Base-by-base conservation (phyloP, 2,797 vertebrate genomes). In the Sebastes matsubarae region DNA sequence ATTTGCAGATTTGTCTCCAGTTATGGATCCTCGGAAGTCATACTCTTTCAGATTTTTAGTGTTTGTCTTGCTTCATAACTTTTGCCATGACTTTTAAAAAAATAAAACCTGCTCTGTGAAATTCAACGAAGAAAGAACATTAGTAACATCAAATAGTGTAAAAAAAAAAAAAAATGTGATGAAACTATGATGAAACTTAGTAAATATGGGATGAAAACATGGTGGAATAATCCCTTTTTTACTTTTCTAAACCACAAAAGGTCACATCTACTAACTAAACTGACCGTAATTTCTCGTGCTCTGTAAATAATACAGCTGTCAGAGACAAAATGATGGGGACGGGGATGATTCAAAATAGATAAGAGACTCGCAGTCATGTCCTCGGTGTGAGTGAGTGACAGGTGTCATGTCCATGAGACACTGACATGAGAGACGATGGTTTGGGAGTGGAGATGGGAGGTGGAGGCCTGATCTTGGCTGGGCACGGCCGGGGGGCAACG, bases 321-420 rank as follows among this genome's bases (percentile, higher is more conserved):
- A 88, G 65, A 82, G 80, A 90, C 71, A 70, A 87, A 86, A 86
- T 81, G 79, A 89, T 87, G 79, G 89, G 91, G 89, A 94, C 90
- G 83, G 81, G 84, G 87, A 80, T 92, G 91, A 94, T 81, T 83
- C 55, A 91, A 89, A 92, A 87, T 91, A 77, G 95, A 97, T 95
- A 95, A 95, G 95, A 95, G 96, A 96, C 95, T 38, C 13, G 94
- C 96, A 92, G 95, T 94, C 92, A 92, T 95, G 95, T 96, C 94
- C 94, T 95, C 90, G 76, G 42, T 46, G 16, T 46, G 93, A 94
- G 94, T 90, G 95, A 97, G 95, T 95, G 96, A 94, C 94, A 95
- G 93, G 95, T 96, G 96, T 96, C 95, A 96, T 95, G 96, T 97
- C 94, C 59, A 94, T 94, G 96, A 97, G 94, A 97, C 95, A 94